Percentiles rank a stretch among this genome's conserved stretches.
phyloP scores from a whole-genome alignment of 2,797 vertebrate species.

The Megalops cyprinoides region DNA sequence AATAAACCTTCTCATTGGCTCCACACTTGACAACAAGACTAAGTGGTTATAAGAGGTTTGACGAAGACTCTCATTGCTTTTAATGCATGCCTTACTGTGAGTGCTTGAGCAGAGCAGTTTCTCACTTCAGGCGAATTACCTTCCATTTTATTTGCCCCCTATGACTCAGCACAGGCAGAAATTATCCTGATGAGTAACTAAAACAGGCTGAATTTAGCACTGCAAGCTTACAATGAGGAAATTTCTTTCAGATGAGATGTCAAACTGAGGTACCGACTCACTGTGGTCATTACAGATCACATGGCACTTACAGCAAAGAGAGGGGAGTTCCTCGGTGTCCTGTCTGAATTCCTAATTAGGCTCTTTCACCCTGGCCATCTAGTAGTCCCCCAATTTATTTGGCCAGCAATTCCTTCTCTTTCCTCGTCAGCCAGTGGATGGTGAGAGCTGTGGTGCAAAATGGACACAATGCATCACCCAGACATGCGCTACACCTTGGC shows the following conservation, averaged over 20 bases:
- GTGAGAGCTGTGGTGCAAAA: too few species aligned
- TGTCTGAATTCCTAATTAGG: too few species aligned
- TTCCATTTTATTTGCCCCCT: not conserved
- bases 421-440: too few species aligned
- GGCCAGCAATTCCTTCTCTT: too few species aligned
- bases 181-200: not conserved
- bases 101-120: slow-evolving; percentile 24
- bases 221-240: not conserved
- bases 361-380: too few species aligned
- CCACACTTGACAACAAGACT: not conserved
- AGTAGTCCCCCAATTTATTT: too few species aligned
- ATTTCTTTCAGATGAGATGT: not conserved
- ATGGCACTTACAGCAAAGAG: too few species aligned
- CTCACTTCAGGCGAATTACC: slow-evolving; percentile 6
- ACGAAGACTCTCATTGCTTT: not conserved
- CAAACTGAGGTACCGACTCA: too few species aligned
- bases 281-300: too few species aligned
- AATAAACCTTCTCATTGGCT: not conserved
- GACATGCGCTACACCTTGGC: too few species aligned
- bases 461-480: too few species aligned
- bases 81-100: slow-evolving; percentile 10
- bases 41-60: not conserved
- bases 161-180: slow-evolving; percentile 13
- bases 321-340: too few species aligned
- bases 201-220: not conserved